phyloP scores from a whole-genome alignment of 2,888 invertebrate genomes.

The Pterostichus niger region DNA sequence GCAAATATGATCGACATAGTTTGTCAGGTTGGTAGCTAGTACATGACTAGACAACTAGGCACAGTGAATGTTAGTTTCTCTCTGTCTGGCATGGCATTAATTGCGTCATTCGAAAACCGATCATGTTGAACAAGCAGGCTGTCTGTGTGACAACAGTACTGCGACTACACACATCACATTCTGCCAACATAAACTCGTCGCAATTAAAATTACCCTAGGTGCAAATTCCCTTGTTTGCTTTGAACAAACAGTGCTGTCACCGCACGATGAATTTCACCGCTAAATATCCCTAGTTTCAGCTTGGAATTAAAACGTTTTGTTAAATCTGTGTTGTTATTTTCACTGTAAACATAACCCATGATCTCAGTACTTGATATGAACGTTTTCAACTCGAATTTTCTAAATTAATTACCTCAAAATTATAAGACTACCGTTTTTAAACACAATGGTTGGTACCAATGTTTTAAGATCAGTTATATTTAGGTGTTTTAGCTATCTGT shows the following conservation, averaged over 20 bases:
- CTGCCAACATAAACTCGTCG: constrained; percentile 55
- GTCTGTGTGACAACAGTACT: neutral
- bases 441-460: no score
- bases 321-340: no score
- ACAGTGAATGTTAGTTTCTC: no score
- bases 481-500: no score
- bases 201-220: constrained; percentile 68
- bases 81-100: neutral
- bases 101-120: constrained; percentile 32
- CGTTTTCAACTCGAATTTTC: no score
- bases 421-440: no score
- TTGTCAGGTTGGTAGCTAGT: no score
- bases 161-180: constrained; percentile 45
- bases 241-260: constrained; percentile 53
- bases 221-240: constrained; percentile 67
- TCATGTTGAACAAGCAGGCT: constrained; percentile 38
- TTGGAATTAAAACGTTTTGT: neutral
- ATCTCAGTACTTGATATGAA: no score
- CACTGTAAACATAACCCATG: no score
- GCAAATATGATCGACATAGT: no score
- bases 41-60: neutral
- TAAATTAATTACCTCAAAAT: no score
- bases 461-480: no score
- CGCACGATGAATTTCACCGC: constrained; percentile 1
- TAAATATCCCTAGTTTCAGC: neutral